These are phyloP conservation scores for Myodes glareolus DNA, from an alignment of 2,113 vertebrate species.

Conservation along the genomic window DNA sequence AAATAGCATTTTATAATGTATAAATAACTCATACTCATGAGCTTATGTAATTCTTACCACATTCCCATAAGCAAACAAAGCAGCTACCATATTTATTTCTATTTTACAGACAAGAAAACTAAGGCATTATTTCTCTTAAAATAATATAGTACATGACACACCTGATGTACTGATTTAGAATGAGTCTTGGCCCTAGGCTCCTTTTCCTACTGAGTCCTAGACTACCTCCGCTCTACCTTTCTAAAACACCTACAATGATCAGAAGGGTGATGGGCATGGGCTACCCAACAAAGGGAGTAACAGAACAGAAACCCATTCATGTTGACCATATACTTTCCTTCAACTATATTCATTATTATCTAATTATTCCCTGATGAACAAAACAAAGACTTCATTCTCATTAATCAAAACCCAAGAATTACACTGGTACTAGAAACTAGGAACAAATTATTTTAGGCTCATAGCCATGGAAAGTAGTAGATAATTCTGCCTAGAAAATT, in stretches of 20 bases:
- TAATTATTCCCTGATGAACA: constrained; percentile 11
- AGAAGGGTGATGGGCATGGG: background rate
- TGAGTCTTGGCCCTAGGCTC: background rate
- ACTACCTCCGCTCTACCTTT: background rate
- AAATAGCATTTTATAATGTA: constrained; percentile 28
- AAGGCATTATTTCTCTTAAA: constrained; percentile 1
- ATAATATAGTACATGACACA: constrained; percentile 18
- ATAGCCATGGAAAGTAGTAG: background rate
- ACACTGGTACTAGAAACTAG: background rate
- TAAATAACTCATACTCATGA: background rate
- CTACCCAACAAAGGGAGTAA: background rate
- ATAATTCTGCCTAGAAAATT: background rate
- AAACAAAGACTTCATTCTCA: constrained; percentile 9
- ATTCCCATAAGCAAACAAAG: constrained; percentile 47
- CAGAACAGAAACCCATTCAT: background rate
- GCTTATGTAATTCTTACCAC: constrained; percentile 49
- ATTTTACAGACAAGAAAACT: constrained; percentile 36
- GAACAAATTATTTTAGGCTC: constrained; percentile 18
- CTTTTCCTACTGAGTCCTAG: background rate
- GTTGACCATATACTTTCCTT: constrained; percentile 28
- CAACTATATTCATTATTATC: background rate
- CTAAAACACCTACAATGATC: background rate
- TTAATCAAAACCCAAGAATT: background rate
- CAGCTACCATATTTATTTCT: constrained; percentile 38
- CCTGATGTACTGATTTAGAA: background rate